Conservation (phyloP, 1,140 invertebrate species). For the Anoplophora glabripennis region DNA sequence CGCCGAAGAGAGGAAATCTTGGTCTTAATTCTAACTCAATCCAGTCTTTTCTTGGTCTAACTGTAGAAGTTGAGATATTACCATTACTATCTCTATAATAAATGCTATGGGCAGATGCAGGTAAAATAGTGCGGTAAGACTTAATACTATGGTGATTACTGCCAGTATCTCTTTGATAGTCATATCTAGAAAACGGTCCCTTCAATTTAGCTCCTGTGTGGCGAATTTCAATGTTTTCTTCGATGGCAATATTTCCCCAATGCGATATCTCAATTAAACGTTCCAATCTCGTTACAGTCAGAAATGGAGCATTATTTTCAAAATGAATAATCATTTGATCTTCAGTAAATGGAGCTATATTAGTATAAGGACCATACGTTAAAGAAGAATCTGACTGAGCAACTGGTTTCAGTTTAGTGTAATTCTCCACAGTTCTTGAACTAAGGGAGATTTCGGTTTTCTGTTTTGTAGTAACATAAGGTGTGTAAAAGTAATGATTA, state of each 20-base stretch:
- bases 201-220: constrained; percentile 92
- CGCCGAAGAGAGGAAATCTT: constrained; percentile 96
- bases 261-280: constrained; percentile 94
- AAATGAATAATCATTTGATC: constrained; percentile 82
- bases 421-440: constrained; percentile 72
- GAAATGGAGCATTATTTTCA: constrained; percentile 95
- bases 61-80: constrained; percentile 97
- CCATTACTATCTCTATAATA: constrained; percentile 86
- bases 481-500: constrained; percentile 80
- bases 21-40: constrained; percentile 94
- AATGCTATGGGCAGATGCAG: constrained; percentile 65
- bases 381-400: constrained; percentile 74
- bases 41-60: constrained; percentile 81
- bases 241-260: constrained; percentile 98
- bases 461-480: constrained; percentile 76
- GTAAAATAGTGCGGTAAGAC: constrained; percentile 89
- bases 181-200: constrained; percentile 93
- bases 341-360: constrained; percentile 53
- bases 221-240: constrained; percentile 87
- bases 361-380: constrained; percentile 84
- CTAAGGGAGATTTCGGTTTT: constrained; percentile 61
- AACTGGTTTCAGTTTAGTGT: constrained; percentile 83
- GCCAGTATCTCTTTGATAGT: constrained; percentile 88
- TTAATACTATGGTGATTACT: constrained; percentile 85
- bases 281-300: constrained; percentile 82